phyloP scores from a whole-genome alignment of 2,888 invertebrate species.

The Leptothorax acervorum region DNA sequence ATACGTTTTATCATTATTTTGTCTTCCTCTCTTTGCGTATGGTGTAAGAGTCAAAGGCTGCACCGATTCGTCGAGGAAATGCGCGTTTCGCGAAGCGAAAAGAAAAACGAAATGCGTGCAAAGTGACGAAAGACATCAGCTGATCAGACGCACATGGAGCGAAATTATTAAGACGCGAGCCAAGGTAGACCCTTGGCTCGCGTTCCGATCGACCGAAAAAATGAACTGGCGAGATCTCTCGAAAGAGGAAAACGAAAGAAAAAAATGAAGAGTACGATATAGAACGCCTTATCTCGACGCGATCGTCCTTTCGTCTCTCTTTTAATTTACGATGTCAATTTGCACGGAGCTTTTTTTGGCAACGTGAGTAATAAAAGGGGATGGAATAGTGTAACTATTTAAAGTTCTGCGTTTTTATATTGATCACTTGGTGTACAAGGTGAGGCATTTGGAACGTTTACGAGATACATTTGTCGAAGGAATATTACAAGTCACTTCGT shows the following conservation, averaged over 20 bases:
- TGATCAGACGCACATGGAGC: constrained; percentile 17
- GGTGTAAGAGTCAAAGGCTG: constrained; percentile 31
- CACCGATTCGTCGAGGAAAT: constrained; percentile 20
- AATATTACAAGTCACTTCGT: constrained; percentile 47
- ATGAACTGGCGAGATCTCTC: not conserved
- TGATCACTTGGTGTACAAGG: constrained; percentile 45
- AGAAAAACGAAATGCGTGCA: not conserved
- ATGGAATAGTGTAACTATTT: constrained; percentile 22
- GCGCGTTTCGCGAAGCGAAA: not conserved
- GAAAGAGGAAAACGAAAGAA: constrained; percentile 9
- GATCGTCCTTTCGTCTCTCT: not conserved
- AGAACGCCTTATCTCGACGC: not conserved
- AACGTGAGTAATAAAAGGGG: constrained; percentile 45
- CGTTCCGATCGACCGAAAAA: constrained; percentile 14
- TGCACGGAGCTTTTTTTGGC: constrained; percentile 13
- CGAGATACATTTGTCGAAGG: constrained; percentile 43
- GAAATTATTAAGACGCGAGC: not conserved
- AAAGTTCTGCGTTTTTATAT: constrained; percentile 31
- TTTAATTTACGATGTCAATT: constrained; percentile 15
- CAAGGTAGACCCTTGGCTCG: not conserved
- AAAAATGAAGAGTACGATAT: not conserved
- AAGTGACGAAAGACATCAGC: constrained; percentile 25
- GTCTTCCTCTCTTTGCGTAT: constrained; percentile 8
- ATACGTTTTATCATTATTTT: constrained; percentile 34
- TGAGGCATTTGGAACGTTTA: constrained; percentile 46